Evolutionary conservation across 2,113 vertebrate genomes (phyloP).

Genomic region (Perca flavescens): DNA sequence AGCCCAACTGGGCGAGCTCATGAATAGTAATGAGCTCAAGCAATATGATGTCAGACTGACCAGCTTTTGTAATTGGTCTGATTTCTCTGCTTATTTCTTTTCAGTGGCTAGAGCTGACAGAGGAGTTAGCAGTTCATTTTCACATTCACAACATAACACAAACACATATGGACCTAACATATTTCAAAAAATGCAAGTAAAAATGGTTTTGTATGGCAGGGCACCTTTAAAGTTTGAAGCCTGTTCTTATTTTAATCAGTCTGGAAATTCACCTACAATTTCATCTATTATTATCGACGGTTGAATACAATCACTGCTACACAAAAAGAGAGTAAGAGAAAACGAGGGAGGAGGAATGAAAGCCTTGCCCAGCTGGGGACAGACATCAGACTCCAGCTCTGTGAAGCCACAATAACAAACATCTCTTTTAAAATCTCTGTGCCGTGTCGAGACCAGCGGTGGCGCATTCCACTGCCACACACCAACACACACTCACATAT

Average conservation of each 20-base stretch:
- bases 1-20: no score
- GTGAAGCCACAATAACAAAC: slow-evolving; percentile 57
- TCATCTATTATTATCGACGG: background rate
- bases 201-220: no score
- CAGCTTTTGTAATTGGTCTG: no score
- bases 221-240: background rate
- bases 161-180: no score
- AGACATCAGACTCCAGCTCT: slow-evolving; percentile 44
- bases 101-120: no score
- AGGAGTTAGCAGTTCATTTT: no score
- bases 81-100: no score
- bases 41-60: no score
- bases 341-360: background rate
- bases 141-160: no score
- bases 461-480: slow-evolving; percentile 4
- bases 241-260: background rate
- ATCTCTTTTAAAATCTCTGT: slow-evolving; percentile 25
- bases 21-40: no score
- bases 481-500: slow-evolving; percentile 9
- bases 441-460: slow-evolving; percentile 29
- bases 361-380: background rate
- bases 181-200: no score
- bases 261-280: background rate
- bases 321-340: slow-evolving; percentile 3
- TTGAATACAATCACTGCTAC: background rate